Evolutionary conservation across 2,797 vertebrate genomes (phyloP), one percentile per base, ranked within the genome.

Genomic region (Pagetopsis macropterus): DNA sequence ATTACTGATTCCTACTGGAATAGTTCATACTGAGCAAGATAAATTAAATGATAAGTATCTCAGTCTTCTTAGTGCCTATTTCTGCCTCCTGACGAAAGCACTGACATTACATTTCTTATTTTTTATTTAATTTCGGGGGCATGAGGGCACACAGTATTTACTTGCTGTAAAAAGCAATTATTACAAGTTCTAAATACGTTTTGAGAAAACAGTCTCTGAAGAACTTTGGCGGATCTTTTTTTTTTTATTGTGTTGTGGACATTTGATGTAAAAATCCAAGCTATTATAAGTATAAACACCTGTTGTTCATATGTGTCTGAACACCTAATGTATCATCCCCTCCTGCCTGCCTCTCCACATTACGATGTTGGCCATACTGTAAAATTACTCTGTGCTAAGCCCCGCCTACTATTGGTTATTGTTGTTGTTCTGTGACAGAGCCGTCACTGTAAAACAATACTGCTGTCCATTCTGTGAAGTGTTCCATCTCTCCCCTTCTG

Each of bases 11-110:
- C 76, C 86, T 83, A 52, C 76, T 85, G 82, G 89, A 93, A 91
- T 88, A 88, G 90, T 89, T 91, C 84, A 73, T 66, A 89, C 87
- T 49, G 84, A 84, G 84, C 71, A 78, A 91, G 92, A 93, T 90
- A 92, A 93, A 93, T 93, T 92, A 93, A 94, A 91, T 91, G 92
- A 94, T 93, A 88, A 70, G 65, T 61, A 91, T 89, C 88, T 78
- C 72, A 59, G 79, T 72, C 68, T 59, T 75, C 83, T 72, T 63
- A 52, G 57, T 58, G 58, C 67, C 74, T 75, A 81, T 89, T 87
- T 88, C 65, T 75, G 76, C 66, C 72, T 79, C 43, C 69, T 76
- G 79, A 88, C 27, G 49, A 89, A 89, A 88, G 80, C 61, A 81
- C 63, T 75, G 76, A 81, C 71, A 74, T 85, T 84, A 88, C 72